A percentile compares a stretch with the other conserved stretches of the same genome.
Conservation (phyloP, 2,888 invertebrate genomes). For the Microctonus brassicae region DNA sequence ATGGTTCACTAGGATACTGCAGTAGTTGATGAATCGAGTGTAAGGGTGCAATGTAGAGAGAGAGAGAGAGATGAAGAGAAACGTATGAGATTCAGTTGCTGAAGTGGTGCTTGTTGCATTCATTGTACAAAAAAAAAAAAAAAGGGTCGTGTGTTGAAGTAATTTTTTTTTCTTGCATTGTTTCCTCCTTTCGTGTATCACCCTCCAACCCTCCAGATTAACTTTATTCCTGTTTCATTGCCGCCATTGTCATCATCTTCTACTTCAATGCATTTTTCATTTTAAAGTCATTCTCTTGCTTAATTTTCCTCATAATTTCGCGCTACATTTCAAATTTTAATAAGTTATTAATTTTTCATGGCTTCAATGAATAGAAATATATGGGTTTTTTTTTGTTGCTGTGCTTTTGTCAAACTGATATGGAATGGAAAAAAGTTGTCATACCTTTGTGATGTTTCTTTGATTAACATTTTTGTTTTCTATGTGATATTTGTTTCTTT, state of each 20-base stretch:
- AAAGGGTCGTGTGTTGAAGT: constrained; percentile 1
- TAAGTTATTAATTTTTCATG: not conserved
- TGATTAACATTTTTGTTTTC: constrained; percentile 62
- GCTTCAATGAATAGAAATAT: not conserved
- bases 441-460: constrained; percentile 68
- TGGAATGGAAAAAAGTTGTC: constrained; percentile 33
- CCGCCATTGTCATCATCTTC: not conserved
- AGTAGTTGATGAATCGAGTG: not conserved
- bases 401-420: not conserved
- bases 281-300: not conserved
- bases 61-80: not conserved
- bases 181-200: not conserved
- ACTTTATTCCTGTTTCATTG: not conserved
- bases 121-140: constrained; percentile 23
- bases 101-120: constrained; percentile 31
- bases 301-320: constrained; percentile 6
- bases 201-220: not conserved
- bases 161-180: not conserved
- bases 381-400: not conserved
- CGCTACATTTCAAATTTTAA: not conserved
- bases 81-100: constrained; percentile 29
- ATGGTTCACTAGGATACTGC: not conserved
- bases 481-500: constrained; percentile 29
- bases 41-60: not conserved
- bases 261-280: constrained; percentile 1